Evolutionary conservation across 2,797 vertebrate genomes (phyloP).

Genomic region (Alouatta caraya): DNA sequence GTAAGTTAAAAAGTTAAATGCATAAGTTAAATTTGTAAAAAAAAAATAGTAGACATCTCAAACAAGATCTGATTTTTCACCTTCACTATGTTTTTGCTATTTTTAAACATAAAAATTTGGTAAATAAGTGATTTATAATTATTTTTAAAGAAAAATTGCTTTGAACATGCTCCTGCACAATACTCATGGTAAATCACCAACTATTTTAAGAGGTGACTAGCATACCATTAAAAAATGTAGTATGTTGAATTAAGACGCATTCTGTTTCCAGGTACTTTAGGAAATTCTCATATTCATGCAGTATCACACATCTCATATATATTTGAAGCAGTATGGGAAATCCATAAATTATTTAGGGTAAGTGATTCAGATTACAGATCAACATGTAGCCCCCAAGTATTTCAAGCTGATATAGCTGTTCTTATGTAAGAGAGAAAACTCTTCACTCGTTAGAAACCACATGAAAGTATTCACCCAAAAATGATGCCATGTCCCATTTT

Average conservation of each 20-base stretch:
- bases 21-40: background rate
- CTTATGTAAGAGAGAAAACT: background rate
- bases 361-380: conserved; percentile 30
- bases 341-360: conserved; percentile 19
- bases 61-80: conserved; percentile 1
- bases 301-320: background rate
- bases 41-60: background rate
- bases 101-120: conserved; percentile 8
- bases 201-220: background rate
- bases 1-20: conserved; percentile 20
- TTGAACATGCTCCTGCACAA: background rate
- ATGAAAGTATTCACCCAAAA: background rate
- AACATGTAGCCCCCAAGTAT: conserved; percentile 48
- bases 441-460: background rate
- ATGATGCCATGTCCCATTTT: background rate
- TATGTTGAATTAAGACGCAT: background rate
- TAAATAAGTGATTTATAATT: background rate
- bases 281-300: background rate
- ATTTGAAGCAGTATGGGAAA: background rate
- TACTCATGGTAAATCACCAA: background rate
- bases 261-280: background rate
- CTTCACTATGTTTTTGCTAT: background rate
- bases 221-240: background rate
- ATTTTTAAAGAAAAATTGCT: conserved; percentile 13
- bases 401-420: conserved; percentile 21